Evolutionary conservation across 1,140 invertebrate species (phyloP).

Genomic region (Cataglyphis hispanica): DNA sequence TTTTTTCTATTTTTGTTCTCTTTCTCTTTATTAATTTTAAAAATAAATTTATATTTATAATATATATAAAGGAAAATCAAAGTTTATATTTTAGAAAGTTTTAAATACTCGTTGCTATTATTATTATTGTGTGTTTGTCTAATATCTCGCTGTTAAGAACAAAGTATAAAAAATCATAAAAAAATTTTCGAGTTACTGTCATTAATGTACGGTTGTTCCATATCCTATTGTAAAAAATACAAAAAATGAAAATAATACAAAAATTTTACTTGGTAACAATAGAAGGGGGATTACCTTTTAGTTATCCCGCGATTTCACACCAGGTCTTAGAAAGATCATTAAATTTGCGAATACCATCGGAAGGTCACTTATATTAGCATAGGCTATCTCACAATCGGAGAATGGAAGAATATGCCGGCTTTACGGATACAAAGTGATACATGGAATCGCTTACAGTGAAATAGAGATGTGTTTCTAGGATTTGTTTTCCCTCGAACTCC

Average conservation of each 20-base stretch:
- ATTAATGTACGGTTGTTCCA: no score
- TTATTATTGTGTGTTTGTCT: no score
- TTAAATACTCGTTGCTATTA: no score
- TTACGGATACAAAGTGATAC: not conserved
- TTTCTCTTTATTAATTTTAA: conserved; percentile 1
- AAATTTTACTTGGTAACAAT: not conserved
- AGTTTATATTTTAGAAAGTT: no score
- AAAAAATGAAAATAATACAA: not conserved
- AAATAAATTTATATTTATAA: not conserved
- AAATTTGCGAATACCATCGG: not conserved
- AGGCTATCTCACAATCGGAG: not conserved
- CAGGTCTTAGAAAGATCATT: not conserved
- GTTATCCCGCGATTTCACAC: conserved; percentile 31
- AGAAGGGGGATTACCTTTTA: not conserved
- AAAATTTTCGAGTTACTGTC: not conserved
- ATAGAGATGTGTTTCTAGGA: not conserved
- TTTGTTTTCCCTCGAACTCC: not conserved
- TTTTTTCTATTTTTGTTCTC: not conserved
- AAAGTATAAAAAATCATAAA: not conserved
- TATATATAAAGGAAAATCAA: not conserved
- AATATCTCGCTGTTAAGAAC: not conserved
- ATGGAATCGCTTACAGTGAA: not conserved
- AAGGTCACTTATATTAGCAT: conserved; percentile 4
- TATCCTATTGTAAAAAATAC: not conserved
- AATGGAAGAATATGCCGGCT: conserved; percentile 5